These are phyloP conservation scores for Ctenomys sociabilis DNA, from an alignment of 2,113 vertebrate species.

Conservation along the genomic window DNA sequence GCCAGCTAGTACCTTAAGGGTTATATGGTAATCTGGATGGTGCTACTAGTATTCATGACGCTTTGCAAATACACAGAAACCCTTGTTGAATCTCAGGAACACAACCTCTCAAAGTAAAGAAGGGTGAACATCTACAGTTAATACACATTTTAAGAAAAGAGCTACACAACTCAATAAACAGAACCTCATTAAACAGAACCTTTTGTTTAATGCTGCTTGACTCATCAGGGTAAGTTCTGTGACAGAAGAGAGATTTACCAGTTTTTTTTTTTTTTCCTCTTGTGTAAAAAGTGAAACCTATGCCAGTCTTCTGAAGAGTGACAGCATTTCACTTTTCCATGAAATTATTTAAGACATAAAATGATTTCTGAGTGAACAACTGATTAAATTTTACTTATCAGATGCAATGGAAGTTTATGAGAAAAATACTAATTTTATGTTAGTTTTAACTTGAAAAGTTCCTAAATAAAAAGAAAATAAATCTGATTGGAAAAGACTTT, in stretches of 20 bases:
- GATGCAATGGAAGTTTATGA: slow-evolving; percentile 48
- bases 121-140: slow-evolving; percentile 28
- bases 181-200: slow-evolving; percentile 25
- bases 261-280: neutral
- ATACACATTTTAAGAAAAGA: neutral
- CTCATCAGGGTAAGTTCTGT: neutral
- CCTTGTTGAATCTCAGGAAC: neutral
- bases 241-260: slow-evolving; percentile 10
- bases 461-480: slow-evolving; percentile 26
- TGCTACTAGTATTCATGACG: neutral
- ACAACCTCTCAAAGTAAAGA: slow-evolving; percentile 47
- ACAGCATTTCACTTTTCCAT: slow-evolving; percentile 45
- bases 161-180: neutral
- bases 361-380: slow-evolving; percentile 55
- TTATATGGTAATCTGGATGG: neutral
- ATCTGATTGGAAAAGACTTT: slow-evolving; percentile 2
- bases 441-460: slow-evolving; percentile 50
- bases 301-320: slow-evolving; percentile 39
- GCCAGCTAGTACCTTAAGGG: neutral
- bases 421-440: slow-evolving; percentile 14
- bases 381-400: slow-evolving; percentile 60
- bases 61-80: neutral
- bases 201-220: slow-evolving; percentile 9
- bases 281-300: slow-evolving; percentile 5
- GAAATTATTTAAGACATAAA: slow-evolving; percentile 56